phyloP scores from a whole-genome alignment of 2,797 vertebrate species.

The Synanceia verrucosa region DNA sequence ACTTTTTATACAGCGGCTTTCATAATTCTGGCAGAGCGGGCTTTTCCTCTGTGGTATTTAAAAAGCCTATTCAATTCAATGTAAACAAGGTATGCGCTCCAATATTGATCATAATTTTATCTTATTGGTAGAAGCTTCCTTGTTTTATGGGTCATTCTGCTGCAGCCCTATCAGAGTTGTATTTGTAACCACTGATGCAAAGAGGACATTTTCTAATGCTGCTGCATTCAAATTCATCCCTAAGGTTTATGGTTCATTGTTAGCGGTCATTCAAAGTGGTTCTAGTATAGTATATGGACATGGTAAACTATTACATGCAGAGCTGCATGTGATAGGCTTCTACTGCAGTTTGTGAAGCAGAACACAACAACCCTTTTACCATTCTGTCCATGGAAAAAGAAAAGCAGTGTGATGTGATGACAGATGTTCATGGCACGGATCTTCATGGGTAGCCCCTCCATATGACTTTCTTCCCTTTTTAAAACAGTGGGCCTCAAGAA shows the following conservation, averaged over 20 bases:
- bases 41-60: not conserved
- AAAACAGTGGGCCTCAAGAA: not conserved
- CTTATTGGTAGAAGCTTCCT: not conserved
- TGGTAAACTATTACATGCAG: not conserved
- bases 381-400: not conserved
- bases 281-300: not conserved
- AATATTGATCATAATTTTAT: not conserved
- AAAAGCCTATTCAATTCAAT: not conserved
- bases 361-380: not conserved
- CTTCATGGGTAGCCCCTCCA: not conserved
- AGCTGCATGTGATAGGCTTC: not conserved
- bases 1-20: slow-evolving; percentile 3
- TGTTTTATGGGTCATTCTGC: not conserved
- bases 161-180: not conserved
- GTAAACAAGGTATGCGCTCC: slow-evolving; percentile 14
- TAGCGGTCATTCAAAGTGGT: not conserved
- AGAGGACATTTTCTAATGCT: slow-evolving; percentile 1
- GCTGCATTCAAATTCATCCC: not conserved
- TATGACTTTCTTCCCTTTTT: not conserved
- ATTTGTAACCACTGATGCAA: slow-evolving; percentile 1
- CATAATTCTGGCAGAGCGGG: slow-evolving; percentile 13
- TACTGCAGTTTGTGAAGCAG: not conserved
- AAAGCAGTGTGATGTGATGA: not conserved
- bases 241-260: not conserved
- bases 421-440: not conserved